These are phyloP conservation scores for Pseudopleuronectes americanus DNA, from an alignment of 2,797 vertebrate species.

Conservation along the genomic window DNA sequence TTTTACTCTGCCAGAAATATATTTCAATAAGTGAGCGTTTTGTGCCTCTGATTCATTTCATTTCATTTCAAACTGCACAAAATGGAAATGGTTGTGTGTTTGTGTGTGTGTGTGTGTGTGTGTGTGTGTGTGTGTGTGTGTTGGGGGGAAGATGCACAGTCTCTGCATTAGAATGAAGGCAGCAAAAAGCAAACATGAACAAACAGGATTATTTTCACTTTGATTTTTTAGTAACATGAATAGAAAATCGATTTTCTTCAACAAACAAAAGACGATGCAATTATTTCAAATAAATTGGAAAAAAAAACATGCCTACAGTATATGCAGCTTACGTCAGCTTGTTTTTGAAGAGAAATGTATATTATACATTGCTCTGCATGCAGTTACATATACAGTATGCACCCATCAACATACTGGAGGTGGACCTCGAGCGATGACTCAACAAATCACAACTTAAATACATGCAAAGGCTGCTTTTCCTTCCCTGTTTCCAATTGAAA, in stretches of 20 bases:
- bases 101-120: conserved; percentile 26
- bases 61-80: conserved; percentile 45
- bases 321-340: no score
- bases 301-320: no score
- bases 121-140: conserved; percentile 27
- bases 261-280: neutral
- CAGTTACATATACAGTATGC: no score
- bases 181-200: conserved; percentile 16
- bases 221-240: neutral
- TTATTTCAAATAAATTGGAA: neutral
- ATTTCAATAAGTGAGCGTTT: conserved; percentile 41
- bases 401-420: no score
- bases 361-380: no score
- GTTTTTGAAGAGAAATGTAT: no score
- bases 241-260: neutral
- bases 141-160: conserved; percentile 46
- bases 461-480: no score
- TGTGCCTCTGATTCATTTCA: conserved; percentile 49
- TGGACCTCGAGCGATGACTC: no score
- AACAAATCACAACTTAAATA: no score
- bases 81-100: conserved; percentile 32
- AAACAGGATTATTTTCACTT: conserved; percentile 25
- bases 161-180: conserved; percentile 29
- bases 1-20: conserved; percentile 44
- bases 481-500: no score